Evolutionary conservation across 1,140 invertebrate species (phyloP), one percentile per base, ranked within the genome.

Genomic region (Scaptomyza pallida): DNA sequence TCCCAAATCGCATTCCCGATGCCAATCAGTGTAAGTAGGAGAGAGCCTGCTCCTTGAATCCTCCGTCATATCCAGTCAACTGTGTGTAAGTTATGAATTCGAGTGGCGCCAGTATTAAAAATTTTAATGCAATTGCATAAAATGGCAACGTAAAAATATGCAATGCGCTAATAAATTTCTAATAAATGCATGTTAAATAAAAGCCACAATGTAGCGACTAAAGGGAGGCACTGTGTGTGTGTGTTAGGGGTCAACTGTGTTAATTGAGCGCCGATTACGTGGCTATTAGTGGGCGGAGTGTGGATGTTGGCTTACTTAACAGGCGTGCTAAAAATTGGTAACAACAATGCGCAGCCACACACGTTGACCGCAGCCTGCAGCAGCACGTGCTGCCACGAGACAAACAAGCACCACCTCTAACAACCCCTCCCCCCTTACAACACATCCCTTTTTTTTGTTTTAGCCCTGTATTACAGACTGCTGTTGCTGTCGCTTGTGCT

Each of bases 171-270:
- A 88, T 86, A 86, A 86, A 86, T 86, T 86, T 88, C 82, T 88
- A 88, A 88, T 86, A 86, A 86, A 78, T 72, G 70, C 78, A 72
- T 86, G 82, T 88, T 88, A 78, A 78, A 82, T 78, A 72, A 81
- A 88, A 68, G 56, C 78, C 74, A 88, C 78, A 86, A 81, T 78
- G 82, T 88, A 40, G 15, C 2, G 4, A 52, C 10, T 30, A 37
- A 5, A 13, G 13, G 21, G n/a, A 0, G 9, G 5, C n/a, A n/a
- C n/a, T n/a, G n/a, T n/a, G n/a, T n/a, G n/a, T n/a, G n/a, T n/a
- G n/a, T 1, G 23, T 10, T 15, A 6, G 26, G 3, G 55, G 8
- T 35, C n/a, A 35, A 41, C 56, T 61, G 82, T 82, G 82, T 88
- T 86, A 86, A 86, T 86, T 86, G 78, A 82, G 74, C 68, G 55